Base-by-base conservation (phyloP, 1,140 invertebrate species). In the Drosophila ercepeae region DNA sequence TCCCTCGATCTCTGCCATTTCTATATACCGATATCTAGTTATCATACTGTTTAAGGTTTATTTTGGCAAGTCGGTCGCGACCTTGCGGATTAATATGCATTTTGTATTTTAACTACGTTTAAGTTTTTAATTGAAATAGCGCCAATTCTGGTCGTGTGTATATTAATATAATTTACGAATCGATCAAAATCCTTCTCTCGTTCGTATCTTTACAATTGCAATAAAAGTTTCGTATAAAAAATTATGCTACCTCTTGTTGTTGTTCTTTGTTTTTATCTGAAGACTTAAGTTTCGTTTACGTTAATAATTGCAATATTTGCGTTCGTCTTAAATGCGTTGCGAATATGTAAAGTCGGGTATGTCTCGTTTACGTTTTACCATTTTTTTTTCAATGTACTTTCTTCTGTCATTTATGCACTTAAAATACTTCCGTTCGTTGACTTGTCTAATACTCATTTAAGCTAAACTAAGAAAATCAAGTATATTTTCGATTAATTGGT, bases 191-290 rank as follows among this genome's bases (percentile, higher is more conserved):
- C 49, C 32, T 49, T 54, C 39, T 42, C 29, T 16, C 58, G 53
- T 27, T 32, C 36, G 46, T 76, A 50, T 60, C 61, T 84, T 84
- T 86, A 88, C 76, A 88, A 63, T 78, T 82, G 64, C 74, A 83
- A 89, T 88, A 88, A 88, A 88, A 82, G 65, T 82, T 88, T 70
- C 83, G 70, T 88, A 88, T 88, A 89, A 88, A 88, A 82, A 86
- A 88, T 75, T 78, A 82, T 83, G 50, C 83, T 88, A 88, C 60
- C 18, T 48, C 86, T 77, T 86, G 49, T 59, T 70, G 67, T 72
- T 61, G 23, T 50, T 52, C n/a, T n/a, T n/a, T n/a, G n/a, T 57
- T 23, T 67, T 67, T 68, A 13, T 58, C 36, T 50, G 29, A 74
- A 82, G 77, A 81, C 73, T 75, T 78, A 64, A 73, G 60, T 86